A percentile compares a stretch with the other conserved stretches of the same genome.
phyloP scores from a whole-genome alignment of 2,797 vertebrate species.

The Lagocephalus sceleratus region DNA sequence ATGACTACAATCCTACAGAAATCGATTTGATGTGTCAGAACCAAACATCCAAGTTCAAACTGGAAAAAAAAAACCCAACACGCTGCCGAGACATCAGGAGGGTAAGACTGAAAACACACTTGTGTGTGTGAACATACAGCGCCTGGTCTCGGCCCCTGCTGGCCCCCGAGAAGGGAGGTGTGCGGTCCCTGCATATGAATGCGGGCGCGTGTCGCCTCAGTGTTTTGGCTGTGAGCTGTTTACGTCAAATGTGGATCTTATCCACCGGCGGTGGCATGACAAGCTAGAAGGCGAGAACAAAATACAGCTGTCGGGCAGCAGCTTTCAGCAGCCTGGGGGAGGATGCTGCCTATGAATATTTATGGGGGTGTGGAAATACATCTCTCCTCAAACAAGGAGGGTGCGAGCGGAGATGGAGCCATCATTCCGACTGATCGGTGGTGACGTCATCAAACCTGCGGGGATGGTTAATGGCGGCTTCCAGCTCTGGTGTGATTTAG shows the following conservation, averaged over 20 bases:
- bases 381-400: constrained; percentile 34
- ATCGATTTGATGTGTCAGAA: too few species aligned
- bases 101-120: too few species aligned
- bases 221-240: constrained; percentile 9
- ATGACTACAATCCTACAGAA: too few species aligned
- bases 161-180: neutral
- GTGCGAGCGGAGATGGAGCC: constrained; percentile 29
- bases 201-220: neutral
- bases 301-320: constrained; percentile 45
- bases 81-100: too few species aligned
- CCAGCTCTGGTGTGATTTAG: too few species aligned
- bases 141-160: too few species aligned
- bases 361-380: constrained; percentile 30
- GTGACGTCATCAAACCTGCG: constrained; percentile 24
- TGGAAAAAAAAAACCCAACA: too few species aligned
- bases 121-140: too few species aligned
- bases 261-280: constrained; percentile 18
- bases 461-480: constrained; percentile 19
- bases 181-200: neutral
- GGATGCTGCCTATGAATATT: constrained; percentile 52
- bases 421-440: constrained; percentile 36
- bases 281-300: constrained; percentile 17
- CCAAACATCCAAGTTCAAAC: too few species aligned
- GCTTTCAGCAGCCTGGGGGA: constrained; percentile 35
- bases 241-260: constrained; percentile 22